Conservation (phyloP, 35 echinoderm and acorn worm species). For the Ophiothrix spiculata region DNA sequence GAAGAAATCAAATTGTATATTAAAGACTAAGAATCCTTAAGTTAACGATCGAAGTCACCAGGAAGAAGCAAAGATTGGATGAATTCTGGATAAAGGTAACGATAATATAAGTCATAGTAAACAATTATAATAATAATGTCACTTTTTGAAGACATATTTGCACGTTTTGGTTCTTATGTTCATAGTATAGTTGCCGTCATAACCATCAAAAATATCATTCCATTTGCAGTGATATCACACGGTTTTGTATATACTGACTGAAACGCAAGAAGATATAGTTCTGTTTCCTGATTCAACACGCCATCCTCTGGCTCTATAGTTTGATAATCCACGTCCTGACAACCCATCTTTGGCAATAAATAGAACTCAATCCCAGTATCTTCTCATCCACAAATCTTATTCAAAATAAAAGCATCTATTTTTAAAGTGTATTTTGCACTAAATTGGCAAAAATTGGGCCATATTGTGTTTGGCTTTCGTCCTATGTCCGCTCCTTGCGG, state of each 20-base stretch:
- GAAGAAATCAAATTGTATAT: background rate
- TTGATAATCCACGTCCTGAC: background rate
- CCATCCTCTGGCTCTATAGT: background rate
- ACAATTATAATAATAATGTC: background rate
- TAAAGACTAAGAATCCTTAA: background rate
- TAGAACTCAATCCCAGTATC: background rate
- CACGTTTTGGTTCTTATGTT: constrained; percentile 1
- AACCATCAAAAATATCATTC: background rate
- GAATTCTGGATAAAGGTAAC: background rate
- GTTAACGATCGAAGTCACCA: background rate
- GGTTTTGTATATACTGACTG: background rate
- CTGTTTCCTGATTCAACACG: background rate
- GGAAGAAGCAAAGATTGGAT: background rate
- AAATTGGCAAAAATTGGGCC: constrained; percentile 19
- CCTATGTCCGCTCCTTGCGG: background rate
- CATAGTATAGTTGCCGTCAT: too few relatives aligned
- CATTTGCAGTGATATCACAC: background rate
- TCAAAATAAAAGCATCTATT: background rate
- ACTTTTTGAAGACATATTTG: background rate
- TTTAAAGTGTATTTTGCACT: background rate
- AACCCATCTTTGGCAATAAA: background rate
- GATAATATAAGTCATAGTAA: background rate
- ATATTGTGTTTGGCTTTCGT: constrained; percentile 22
- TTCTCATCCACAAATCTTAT: background rate
- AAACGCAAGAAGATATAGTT: background rate